These are phyloP conservation scores for Odobenus rosmarus DNA, from an alignment of 2,113 vertebrate species.

Conservation along the genomic window DNA sequence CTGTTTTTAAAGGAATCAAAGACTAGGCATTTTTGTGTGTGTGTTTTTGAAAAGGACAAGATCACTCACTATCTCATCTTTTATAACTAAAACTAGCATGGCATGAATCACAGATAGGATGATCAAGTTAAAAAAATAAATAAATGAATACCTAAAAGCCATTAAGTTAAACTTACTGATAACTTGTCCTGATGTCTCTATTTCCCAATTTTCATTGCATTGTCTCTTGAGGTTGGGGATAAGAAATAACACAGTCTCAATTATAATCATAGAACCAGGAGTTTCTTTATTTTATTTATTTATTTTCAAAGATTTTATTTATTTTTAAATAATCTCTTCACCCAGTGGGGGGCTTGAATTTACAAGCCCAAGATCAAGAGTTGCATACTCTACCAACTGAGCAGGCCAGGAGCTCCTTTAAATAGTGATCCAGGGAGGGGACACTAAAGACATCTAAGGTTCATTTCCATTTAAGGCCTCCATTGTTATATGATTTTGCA, in stretches of 20 bases:
- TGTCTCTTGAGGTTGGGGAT: not conserved
- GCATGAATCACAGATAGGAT: not conserved
- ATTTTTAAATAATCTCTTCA: not conserved
- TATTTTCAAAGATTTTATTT: not conserved
- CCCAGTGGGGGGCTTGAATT: not conserved
- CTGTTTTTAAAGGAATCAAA: slow-evolving; percentile 15
- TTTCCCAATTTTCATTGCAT: not conserved
- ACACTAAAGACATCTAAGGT: not conserved
- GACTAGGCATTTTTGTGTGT: not conserved
- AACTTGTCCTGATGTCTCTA: not conserved
- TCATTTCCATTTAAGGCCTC: not conserved
- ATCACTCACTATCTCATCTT: not conserved
- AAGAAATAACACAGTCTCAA: not conserved
- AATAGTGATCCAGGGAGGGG: not conserved
- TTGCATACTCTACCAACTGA: not conserved
- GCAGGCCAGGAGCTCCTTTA: not conserved
- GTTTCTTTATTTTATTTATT: not conserved
- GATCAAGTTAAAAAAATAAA: not conserved
- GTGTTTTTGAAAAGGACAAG: slow-evolving; percentile 3
- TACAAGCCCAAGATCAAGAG: not conserved
- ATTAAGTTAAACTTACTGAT: not conserved
- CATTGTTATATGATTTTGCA: not conserved
- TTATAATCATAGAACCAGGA: not conserved
- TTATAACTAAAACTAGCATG: not conserved
- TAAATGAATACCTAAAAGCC: not conserved